phyloP scores from a whole-genome alignment of 2,888 invertebrate species.

The Trichopria drosophilae region DNA sequence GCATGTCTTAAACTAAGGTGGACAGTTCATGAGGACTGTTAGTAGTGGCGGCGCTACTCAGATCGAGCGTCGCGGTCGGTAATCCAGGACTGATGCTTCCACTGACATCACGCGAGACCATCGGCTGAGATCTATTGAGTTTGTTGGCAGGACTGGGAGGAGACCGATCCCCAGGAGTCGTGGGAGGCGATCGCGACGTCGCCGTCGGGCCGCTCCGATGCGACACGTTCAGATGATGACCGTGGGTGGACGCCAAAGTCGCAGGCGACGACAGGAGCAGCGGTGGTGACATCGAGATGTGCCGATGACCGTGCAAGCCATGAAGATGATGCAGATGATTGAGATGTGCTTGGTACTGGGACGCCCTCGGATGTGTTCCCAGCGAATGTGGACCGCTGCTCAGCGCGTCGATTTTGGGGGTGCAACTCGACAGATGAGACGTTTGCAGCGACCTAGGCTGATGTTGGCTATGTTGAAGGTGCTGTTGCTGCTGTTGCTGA shows the following conservation, averaged over 20 bases:
- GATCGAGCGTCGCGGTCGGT: slow-evolving; percentile 65
- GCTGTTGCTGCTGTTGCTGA: slow-evolving; percentile 52
- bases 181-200: slow-evolving; percentile 45
- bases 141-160: slow-evolving; percentile 47
- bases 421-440: background rate
- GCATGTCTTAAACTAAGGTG: slow-evolving; percentile 65
- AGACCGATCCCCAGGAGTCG: slow-evolving; percentile 53
- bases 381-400: slow-evolving; percentile 32
- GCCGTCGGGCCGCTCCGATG: slow-evolving; percentile 19
- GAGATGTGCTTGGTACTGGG: slow-evolving; percentile 28
- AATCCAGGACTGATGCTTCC: slow-evolving; percentile 69
- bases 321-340: slow-evolving; percentile 31
- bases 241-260: background rate
- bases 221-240: slow-evolving; percentile 15
- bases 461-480: slow-evolving; percentile 45
- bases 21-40: slow-evolving; percentile 71
- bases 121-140: slow-evolving; percentile 42
- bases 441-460: slow-evolving; percentile 36
- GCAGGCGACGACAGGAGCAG: slow-evolving; percentile 34
- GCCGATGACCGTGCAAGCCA: slow-evolving; percentile 39
- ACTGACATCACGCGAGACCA: slow-evolving; percentile 57
- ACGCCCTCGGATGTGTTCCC: slow-evolving; percentile 11
- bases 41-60: slow-evolving; percentile 68
- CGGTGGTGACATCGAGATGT: slow-evolving; percentile 44
- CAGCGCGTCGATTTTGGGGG: slow-evolving; percentile 4